These are phyloP conservation scores for Leptosomus discolor DNA, from an alignment of 2,113 vertebrate species.

Conservation along the genomic window DNA sequence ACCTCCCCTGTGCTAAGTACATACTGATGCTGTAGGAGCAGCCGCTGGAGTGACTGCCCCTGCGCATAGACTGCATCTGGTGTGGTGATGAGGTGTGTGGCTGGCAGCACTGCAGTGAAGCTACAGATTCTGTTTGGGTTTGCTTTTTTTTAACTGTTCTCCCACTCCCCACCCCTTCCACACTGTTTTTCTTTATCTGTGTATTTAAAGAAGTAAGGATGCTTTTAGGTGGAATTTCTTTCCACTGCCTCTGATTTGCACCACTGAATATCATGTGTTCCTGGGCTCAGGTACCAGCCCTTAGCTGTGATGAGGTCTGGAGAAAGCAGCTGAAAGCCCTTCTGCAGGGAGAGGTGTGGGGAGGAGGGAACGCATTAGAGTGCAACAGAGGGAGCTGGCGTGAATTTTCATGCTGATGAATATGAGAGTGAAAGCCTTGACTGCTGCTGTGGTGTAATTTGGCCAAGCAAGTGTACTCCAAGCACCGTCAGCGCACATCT, in stretches of 20 bases:
- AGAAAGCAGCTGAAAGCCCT: not conserved
- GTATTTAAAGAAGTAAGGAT: not conserved
- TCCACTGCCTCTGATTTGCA: not conserved
- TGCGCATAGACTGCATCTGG: not conserved
- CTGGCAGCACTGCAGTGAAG: not conserved
- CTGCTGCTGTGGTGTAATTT: not conserved
- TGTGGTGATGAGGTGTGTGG: not conserved
- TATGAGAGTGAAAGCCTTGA: not conserved
- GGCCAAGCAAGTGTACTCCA: not conserved
- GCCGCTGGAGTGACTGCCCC: not conserved
- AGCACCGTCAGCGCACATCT: not conserved
- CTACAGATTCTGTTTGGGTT: not conserved
- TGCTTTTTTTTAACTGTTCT: rapidly evolving
- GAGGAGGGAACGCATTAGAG: not conserved
- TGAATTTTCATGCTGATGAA: conserved; percentile 19
- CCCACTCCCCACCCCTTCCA: not conserved
- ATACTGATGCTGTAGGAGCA: not conserved
- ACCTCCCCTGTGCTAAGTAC: not conserved
- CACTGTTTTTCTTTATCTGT: not conserved
- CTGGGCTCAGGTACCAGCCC: not conserved
- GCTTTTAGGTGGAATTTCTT: not conserved
- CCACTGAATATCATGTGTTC: not conserved
- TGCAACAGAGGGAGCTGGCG: not conserved
- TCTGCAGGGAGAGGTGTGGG: not conserved
- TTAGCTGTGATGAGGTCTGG: not conserved